A percentile compares a stretch with the other conserved stretches of the same genome.
These are phyloP conservation scores for Chiloscyllium punctatum DNA, from an alignment of 2,797 vertebrate species.

Conservation along the genomic window DNA sequence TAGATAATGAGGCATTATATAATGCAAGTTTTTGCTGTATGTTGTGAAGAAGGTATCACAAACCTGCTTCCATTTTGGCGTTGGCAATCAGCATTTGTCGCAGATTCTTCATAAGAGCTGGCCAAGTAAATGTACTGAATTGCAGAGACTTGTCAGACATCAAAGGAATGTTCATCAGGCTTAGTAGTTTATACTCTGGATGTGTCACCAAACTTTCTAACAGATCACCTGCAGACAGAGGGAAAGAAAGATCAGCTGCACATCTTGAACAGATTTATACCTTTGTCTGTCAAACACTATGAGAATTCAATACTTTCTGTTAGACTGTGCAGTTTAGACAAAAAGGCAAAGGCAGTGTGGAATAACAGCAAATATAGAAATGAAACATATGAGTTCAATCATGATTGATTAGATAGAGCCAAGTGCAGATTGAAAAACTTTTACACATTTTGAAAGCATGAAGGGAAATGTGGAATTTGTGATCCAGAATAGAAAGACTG, in stretches of 20 bases:
- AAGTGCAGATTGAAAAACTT: background rate
- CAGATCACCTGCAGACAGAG: slow-evolving; percentile 68
- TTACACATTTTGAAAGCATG: background rate
- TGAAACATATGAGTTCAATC: background rate
- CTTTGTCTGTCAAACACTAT: slow-evolving; percentile 56
- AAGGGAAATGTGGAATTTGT: background rate
- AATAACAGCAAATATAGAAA: background rate
- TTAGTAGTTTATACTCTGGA: slow-evolving; percentile 86
- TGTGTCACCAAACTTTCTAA: slow-evolving; percentile 77
- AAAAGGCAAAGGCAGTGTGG: background rate
- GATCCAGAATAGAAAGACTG: background rate
- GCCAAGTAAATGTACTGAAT: slow-evolving; percentile 84
- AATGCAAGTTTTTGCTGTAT: slow-evolving; percentile 6
- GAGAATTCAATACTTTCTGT: background rate
- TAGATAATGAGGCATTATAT: no score
- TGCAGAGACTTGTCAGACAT: slow-evolving; percentile 74
- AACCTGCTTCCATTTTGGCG: slow-evolving; percentile 89
- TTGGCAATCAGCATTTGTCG: slow-evolving; percentile 93
- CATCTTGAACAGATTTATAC: slow-evolving; percentile 67
- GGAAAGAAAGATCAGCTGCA: slow-evolving; percentile 39
- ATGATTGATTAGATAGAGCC: background rate
- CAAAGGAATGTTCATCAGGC: slow-evolving; percentile 78
- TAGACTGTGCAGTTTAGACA: background rate
- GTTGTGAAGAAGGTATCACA: slow-evolving; percentile 38
- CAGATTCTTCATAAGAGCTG: slow-evolving; percentile 80